phyloP scores from a whole-genome alignment of 1,140 invertebrate species.

The Homalodisca vitripennis region DNA sequence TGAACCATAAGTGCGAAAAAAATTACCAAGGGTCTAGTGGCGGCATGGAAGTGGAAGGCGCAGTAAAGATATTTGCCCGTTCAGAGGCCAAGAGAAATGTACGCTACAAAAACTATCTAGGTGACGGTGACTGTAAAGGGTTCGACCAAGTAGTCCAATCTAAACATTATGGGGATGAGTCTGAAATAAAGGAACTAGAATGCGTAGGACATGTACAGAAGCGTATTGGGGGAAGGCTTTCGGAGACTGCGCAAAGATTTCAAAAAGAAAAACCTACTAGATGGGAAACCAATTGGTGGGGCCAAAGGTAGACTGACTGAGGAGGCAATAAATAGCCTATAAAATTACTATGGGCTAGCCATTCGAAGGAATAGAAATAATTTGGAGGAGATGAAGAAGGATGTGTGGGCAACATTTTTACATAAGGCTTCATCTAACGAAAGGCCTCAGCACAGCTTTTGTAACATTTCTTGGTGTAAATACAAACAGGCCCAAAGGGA shows the following conservation, averaged over 20 bases:
- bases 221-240: conserved; percentile 35
- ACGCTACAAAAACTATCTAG: conserved; percentile 37
- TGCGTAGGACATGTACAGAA: conserved; percentile 41
- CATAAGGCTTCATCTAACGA: conserved; percentile 40
- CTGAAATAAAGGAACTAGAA: conserved; percentile 37
- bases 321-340: conserved; percentile 37
- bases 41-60: conserved; percentile 38
- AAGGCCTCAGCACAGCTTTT: conserved; percentile 40
- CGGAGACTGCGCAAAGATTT: background rate
- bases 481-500: conserved; percentile 32
- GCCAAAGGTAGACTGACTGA: conserved; percentile 38
- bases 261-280: background rate
- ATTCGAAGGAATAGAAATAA: conserved; percentile 40
- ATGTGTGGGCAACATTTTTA: conserved; percentile 40
- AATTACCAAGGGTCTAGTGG: conserved; percentile 39
- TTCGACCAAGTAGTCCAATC: conserved; percentile 10
- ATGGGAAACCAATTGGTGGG: conserved; percentile 24
- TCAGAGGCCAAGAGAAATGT: conserved; percentile 32
- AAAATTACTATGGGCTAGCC: conserved; percentile 41
- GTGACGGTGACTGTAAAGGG: conserved; percentile 40
- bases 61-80: conserved; percentile 25
- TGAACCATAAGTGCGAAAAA: background rate
- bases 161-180: conserved; percentile 37
- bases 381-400: conserved; percentile 40
- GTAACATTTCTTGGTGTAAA: conserved; percentile 37